Base-by-base conservation (phyloP, 2,888 invertebrate species). In the Apantesis nais region DNA sequence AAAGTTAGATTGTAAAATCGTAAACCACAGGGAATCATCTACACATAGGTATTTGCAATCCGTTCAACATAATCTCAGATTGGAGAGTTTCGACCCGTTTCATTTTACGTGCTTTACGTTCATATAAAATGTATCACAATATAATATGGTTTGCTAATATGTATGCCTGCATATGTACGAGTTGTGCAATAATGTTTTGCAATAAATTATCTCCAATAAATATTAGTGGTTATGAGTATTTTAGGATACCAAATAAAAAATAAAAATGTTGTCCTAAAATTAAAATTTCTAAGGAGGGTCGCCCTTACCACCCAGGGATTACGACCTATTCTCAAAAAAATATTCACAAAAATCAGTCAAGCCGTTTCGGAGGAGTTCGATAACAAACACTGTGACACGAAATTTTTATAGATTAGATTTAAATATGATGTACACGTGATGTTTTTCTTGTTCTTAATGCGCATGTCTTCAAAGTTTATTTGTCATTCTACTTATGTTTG, bases 1-100 rank as follows among this genome's bases (percentile, higher is more conserved):
- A 95, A 94, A 94, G 92, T 95, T 95, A 95, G 94, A 93, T 92
- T 93, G 92, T 92, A 91, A 92, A 93, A 93, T 93, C 93, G 93
- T 94, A 93, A 94, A 95, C 92, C 90, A 88, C 88, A 87, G 88
- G 88, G 89, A 91, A 91, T 91, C 91, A 90, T 89, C 89, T 86
- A 85, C 84, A 85, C 77, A 79, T 89, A 87, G 86, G 86, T 91
- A 90, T 91, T 90, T 88, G 81, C 76, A 79, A 82, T 83, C 79
- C 72, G 81, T 16, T 62, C 55, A 60, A 37, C 39, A 37, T 16
- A 60, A 80, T 83, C 70, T 83, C 70, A 65, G 68, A 72, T 71
- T 75, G 61, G 73, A 76, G 63, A 70, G 67, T 71, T 52, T 71
- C 58, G 31, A 71, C 71, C 55, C 58, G 41, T 25, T 41, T 70